Evolutionary conservation across 2,888 invertebrate species (phyloP).

Genomic region (Hybos culiciformis): DNA sequence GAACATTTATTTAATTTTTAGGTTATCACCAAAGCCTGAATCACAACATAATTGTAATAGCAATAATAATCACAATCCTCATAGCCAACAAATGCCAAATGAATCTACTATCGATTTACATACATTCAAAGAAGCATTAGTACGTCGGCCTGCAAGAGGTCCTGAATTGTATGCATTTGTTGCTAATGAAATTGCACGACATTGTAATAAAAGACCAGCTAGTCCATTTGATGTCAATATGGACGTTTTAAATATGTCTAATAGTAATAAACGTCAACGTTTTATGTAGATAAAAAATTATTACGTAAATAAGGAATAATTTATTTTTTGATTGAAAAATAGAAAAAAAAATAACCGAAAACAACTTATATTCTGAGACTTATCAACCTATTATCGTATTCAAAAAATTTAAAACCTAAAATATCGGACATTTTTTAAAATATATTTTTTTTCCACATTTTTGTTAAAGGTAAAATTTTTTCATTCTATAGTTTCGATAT

Average conservation of each 20-base stretch:
- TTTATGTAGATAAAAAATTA: conserved; percentile 40
- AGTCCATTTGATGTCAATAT: conserved; percentile 58
- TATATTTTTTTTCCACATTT: background rate
- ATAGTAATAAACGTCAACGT: conserved; percentile 53
- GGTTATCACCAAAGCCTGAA: conserved; percentile 40
- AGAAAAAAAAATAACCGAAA: background rate
- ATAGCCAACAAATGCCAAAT: conserved; percentile 21
- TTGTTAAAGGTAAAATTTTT: too few relatives aligned
- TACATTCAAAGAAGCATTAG: conserved; percentile 61
- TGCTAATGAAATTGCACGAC: conserved; percentile 56
- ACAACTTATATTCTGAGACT: too few relatives aligned
- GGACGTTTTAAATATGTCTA: conserved; percentile 64
- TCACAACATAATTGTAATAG: conserved; percentile 26
- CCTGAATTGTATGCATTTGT: conserved; percentile 59
- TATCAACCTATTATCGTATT: too few relatives aligned
- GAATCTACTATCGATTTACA: conserved; percentile 46
- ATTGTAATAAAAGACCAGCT: conserved; percentile 55
- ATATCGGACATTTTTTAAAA: background rate
- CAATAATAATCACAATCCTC: conserved; percentile 8
- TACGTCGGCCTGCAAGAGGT: conserved; percentile 39
- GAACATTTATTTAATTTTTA: conserved; percentile 16
- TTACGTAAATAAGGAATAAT: background rate
- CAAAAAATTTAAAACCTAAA: background rate
- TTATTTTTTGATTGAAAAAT: background rate
- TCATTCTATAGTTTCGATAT: too few relatives aligned